Evolutionary conservation across 2,113 vertebrate genomes (phyloP), one percentile per base, ranked within the genome.

Genomic region (Phaethornis superciliosus): DNA sequence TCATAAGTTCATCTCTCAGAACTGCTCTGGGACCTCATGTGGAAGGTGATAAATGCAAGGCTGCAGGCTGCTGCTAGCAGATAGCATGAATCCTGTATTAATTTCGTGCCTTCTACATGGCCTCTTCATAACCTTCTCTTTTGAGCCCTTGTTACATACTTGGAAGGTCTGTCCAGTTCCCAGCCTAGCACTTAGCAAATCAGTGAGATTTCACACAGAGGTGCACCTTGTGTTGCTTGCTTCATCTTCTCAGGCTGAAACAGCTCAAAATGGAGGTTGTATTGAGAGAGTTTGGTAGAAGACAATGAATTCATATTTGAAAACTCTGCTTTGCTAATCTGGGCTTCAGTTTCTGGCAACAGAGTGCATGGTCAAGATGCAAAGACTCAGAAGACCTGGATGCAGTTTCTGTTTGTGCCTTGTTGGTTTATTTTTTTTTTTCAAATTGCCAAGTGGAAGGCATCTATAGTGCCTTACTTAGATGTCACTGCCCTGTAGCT

Each of bases 41-140:
- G 49, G 56, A 72, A 86, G 32, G 35, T 46, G 51, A 56, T 93
- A 88, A 85, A 86, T 91, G 51, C 52, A 69, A 49, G 65, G 54
- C 52, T 88, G 40, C 4, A 3, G 46, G 21, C 32, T 82, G 83
- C 65, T 90, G 30, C 70, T 90, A 88, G 75, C 81, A 55, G 35
- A 16, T 83, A 78, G 33, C 26, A 21, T 71, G 81, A 87, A 65
- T 93, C 60, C 46, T 91, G 5, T 75, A 44, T 87, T 95, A 89
- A 78, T 93, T 87, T 92, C 32, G 40, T 1, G 2, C 49, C 54
- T 92, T 92, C 64, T 84, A 24, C 2, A 1, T 52, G 77, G 70
- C 77, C 62, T 89, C 27, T 64, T 91, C 24, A 32, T 91, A 84
- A 94, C 71, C 71, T 86, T 91, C 15, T 49, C 28, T 81, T 94